phyloP scores from a whole-genome alignment of 2,113 vertebrate genomes.

The Haplochromis burtoni region DNA sequence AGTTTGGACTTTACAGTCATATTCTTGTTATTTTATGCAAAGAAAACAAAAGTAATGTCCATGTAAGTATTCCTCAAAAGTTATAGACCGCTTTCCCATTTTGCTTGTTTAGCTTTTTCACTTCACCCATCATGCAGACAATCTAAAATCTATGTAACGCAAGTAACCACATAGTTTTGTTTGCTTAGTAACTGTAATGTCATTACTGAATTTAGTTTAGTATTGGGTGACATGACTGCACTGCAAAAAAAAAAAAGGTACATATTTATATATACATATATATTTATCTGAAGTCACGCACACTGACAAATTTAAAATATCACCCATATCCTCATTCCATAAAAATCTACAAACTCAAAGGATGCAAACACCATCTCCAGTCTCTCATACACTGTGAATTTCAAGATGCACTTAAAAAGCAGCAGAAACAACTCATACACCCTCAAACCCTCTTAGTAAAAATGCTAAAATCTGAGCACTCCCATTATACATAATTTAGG shows the following conservation, averaged over 20 bases:
- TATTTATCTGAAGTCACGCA: background rate
- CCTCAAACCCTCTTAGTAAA: constrained; percentile 65
- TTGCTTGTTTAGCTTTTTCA: background rate
- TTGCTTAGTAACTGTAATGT: background rate
- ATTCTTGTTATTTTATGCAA: background rate
- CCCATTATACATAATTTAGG: constrained; percentile 73
- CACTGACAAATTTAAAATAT: background rate
- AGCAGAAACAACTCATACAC: constrained; percentile 55
- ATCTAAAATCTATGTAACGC: background rate
- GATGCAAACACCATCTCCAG: constrained; percentile 2
- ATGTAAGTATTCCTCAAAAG: background rate
- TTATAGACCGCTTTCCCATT: background rate
- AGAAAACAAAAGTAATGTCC: background rate
- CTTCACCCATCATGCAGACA: background rate
- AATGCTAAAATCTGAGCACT: constrained; percentile 68
- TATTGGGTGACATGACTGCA: background rate
- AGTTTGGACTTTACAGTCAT: background rate
- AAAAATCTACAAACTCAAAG: constrained; percentile 14
- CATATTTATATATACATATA: background rate
- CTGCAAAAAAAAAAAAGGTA: background rate
- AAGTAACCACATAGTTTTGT: background rate
- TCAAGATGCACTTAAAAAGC: constrained; percentile 58
- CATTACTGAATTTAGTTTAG: background rate
- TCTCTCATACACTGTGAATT: constrained; percentile 24
- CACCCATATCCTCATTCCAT: background rate